phyloP scores from a whole-genome alignment of 2,797 vertebrate genomes.

The Triplophysa yarkandensis region DNA sequence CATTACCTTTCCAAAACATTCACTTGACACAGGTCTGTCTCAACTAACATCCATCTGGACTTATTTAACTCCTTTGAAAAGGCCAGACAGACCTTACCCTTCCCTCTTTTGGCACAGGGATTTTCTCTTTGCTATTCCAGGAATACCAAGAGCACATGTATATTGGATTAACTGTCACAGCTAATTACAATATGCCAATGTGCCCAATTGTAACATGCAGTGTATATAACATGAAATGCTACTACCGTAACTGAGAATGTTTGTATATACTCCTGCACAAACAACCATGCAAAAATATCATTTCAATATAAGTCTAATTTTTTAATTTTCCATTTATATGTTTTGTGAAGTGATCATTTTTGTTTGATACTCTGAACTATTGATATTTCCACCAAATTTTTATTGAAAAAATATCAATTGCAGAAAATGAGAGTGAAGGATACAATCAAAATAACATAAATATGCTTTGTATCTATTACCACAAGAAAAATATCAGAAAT shows the following conservation, averaged over 20 bases:
- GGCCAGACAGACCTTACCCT: neutral
- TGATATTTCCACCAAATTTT: too few species aligned
- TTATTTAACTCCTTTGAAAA: constrained; percentile 26
- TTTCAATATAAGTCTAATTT: too few species aligned
- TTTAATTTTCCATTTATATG: too few species aligned
- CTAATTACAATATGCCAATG: constrained; percentile 71
- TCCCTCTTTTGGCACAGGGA: constrained; percentile 43
- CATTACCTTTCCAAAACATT: constrained; percentile 24
- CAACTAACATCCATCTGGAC: constrained; percentile 6
- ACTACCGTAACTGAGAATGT: neutral
- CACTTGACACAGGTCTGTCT: constrained; percentile 2
- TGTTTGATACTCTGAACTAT: too few species aligned
- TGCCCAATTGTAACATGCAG: constrained; percentile 44
- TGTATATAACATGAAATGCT: constrained; percentile 7
- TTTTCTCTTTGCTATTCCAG: constrained; percentile 66
- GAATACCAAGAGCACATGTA: constrained; percentile 59
- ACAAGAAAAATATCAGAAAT: too few species aligned
- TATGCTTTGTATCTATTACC: too few species aligned
- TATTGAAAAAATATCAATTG: too few species aligned
- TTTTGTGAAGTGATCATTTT: too few species aligned
- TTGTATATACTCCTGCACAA: neutral
- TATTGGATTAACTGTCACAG: constrained; percentile 76
- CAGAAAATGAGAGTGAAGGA: too few species aligned
- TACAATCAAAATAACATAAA: too few species aligned
- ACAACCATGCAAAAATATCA: too few species aligned